Percentiles rank a stretch among this genome's conserved stretches.
phyloP scores from a whole-genome alignment of 2,113 vertebrate species.

The Tilapia sparmanii region DNA sequence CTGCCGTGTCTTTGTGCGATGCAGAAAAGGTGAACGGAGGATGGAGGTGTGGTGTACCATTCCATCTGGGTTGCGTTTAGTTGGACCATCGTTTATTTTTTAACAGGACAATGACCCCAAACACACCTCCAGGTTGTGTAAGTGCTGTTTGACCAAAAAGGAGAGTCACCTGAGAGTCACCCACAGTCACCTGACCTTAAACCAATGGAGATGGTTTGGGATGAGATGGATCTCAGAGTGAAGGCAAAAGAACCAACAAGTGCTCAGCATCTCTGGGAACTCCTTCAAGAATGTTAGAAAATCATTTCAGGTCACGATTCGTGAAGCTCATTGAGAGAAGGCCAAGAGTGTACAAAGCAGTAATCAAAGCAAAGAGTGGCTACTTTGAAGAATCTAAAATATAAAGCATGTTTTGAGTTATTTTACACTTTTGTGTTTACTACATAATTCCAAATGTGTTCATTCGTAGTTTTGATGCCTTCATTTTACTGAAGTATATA shows the following conservation, averaged over 20 bases:
- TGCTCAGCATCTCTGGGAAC: neutral
- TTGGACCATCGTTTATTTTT: neutral
- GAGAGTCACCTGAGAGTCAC: too few species aligned
- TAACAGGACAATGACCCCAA: neutral
- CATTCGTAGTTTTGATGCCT: neutral
- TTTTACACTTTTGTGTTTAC: neutral
- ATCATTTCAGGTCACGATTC: neutral
- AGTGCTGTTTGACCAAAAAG: neutral
- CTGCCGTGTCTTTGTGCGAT: neutral
- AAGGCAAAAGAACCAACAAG: fast-evolving
- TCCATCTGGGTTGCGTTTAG: fast-evolving
- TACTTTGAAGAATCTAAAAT: neutral
- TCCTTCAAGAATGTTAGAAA: neutral
- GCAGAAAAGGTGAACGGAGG: neutral
- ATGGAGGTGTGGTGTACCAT: neutral
- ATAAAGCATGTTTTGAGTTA: neutral
- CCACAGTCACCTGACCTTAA: neutral
- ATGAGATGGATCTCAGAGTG: neutral
- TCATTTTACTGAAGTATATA: neutral
- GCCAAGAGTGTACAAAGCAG: neutral
- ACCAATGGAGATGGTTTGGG: neutral
- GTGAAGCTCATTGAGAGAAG: neutral
- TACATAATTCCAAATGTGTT: neutral
- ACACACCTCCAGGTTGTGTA: neutral
- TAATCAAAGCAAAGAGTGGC: neutral